Percentiles rank a stretch among this genome's conserved stretches.
Evolutionary conservation across 2,888 invertebrate genomes (phyloP).

Genomic region (Chloromyia formosa): DNA sequence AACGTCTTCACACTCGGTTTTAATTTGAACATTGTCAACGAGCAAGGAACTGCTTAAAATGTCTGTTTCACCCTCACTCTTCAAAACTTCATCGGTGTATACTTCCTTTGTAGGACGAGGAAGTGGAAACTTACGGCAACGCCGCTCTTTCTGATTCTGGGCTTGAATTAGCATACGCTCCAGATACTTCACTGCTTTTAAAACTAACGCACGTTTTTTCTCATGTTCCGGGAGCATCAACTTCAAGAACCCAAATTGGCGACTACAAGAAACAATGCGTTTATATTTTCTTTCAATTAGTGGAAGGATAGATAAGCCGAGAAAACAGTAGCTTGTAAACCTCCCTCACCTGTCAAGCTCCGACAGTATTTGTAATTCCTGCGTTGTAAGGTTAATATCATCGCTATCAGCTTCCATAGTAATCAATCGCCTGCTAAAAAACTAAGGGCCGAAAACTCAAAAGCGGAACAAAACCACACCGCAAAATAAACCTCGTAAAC

Average conservation of each 20-base stretch:
- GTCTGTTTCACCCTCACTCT: conserved; percentile 46
- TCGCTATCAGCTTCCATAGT: conserved; percentile 70
- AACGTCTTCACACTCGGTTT: conserved; percentile 49
- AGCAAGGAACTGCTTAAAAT: conserved; percentile 29
- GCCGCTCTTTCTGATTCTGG: conserved; percentile 68
- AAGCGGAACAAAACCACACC: too few relatives aligned
- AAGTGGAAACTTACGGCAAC: conserved; percentile 54
- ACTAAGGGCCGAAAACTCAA: too few relatives aligned
- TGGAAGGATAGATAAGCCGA: neutral
- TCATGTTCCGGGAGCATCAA: conserved; percentile 82
- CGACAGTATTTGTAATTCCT: conserved; percentile 85
- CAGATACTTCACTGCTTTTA: conserved; percentile 85
- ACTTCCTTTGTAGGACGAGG: too few relatives aligned
- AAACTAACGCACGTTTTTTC: conserved; percentile 80
- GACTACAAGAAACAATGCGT: conserved; percentile 67
- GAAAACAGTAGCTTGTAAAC: neutral
- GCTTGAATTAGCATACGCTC: conserved; percentile 87
- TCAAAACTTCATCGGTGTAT: conserved; percentile 45
- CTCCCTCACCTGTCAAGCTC: conserved; percentile 82
- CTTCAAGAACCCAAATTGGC: conserved; percentile 90
- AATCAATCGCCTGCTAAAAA: too few relatives aligned
- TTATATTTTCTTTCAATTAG: neutral
- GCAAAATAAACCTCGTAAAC: too few relatives aligned
- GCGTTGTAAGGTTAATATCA: conserved; percentile 79
- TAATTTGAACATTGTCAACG: conserved; percentile 50